A percentile compares a stretch with the other conserved stretches of the same genome.
These are phyloP conservation scores for Epirrita christyi DNA, from an alignment of 2,888 invertebrate species.

Conservation along the genomic window DNA sequence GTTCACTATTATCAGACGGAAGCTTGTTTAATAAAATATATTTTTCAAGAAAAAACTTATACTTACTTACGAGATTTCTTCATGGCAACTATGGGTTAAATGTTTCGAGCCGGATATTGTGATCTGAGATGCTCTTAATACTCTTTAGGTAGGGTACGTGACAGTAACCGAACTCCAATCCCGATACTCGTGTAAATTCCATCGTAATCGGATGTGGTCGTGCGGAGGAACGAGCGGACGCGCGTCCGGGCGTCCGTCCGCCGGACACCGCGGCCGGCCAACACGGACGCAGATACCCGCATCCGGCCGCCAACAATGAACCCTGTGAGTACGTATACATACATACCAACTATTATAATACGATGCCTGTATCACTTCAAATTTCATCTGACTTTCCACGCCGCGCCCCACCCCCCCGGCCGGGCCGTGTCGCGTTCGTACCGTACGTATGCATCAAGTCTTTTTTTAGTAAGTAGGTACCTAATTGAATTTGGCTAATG, in stretches of 20 bases:
- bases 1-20: too few species aligned
- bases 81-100: too few species aligned
- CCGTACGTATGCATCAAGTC: too few species aligned
- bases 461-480: too few species aligned
- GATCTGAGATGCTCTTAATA: not conserved
- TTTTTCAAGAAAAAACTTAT: too few species aligned
- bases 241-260: conserved; percentile 60
- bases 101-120: conserved; percentile 1
- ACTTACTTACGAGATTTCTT: too few species aligned
- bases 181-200: conserved; percentile 50
- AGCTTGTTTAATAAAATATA: too few species aligned
- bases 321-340: conserved; percentile 1
- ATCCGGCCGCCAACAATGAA: conserved; percentile 28
- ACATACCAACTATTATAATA: conserved; percentile 5
- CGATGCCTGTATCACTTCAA: conserved; percentile 2
- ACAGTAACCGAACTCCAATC: conserved; percentile 5
- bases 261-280: conserved; percentile 43
- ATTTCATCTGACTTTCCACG: too few species aligned
- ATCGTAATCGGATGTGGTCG: conserved; percentile 64
- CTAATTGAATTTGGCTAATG: too few species aligned
- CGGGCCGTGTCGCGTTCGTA: too few species aligned
- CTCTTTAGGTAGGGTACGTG: not conserved
- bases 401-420: too few species aligned
- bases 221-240: conserved; percentile 53
- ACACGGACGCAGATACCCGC: conserved; percentile 22